Conservation (phyloP, 92 coral and sea anemone genomes). For the Chrysogorgia sp. region DNA sequence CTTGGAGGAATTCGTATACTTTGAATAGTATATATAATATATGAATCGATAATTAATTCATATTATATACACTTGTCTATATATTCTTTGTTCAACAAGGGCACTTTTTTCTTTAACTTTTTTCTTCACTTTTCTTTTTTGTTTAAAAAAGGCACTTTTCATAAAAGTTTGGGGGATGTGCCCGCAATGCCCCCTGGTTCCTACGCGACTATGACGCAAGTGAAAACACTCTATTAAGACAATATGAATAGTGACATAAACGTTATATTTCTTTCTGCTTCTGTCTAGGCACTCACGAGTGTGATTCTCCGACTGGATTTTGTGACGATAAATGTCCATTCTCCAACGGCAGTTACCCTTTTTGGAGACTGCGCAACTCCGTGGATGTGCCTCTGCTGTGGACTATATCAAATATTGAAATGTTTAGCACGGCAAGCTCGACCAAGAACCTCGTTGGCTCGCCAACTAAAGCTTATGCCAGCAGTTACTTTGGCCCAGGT, state of each 20-base stretch:
- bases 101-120: too few species aligned
- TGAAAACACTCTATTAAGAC: too few species aligned
- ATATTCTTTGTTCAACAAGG: too few species aligned
- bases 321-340: slow-evolving; percentile 92
- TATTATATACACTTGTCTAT: too few species aligned
- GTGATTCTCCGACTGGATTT: slow-evolving; percentile 89
- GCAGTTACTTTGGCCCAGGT: slow-evolving; percentile 99
- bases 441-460: slow-evolving; percentile 72
- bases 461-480: slow-evolving; percentile 81
- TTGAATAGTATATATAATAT: too few species aligned
- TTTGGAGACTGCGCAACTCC: slow-evolving; percentile 94
- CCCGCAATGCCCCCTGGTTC: too few species aligned
- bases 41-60: too few species aligned
- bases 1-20: too few species aligned
- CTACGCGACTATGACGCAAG: too few species aligned
- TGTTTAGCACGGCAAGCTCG: slow-evolving; percentile 83
- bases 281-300: slow-evolving; percentile 80
- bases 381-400: slow-evolving; percentile 86
- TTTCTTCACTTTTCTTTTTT: too few species aligned
- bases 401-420: slow-evolving; percentile 80
- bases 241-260: not conserved
- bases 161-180: too few species aligned
- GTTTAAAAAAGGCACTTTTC: too few species aligned
- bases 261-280: not conserved
- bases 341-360: slow-evolving; percentile 88